Conservation (phyloP, 2,113 vertebrate species). For the Sinocyclocheilus maitianheensis region DNA sequence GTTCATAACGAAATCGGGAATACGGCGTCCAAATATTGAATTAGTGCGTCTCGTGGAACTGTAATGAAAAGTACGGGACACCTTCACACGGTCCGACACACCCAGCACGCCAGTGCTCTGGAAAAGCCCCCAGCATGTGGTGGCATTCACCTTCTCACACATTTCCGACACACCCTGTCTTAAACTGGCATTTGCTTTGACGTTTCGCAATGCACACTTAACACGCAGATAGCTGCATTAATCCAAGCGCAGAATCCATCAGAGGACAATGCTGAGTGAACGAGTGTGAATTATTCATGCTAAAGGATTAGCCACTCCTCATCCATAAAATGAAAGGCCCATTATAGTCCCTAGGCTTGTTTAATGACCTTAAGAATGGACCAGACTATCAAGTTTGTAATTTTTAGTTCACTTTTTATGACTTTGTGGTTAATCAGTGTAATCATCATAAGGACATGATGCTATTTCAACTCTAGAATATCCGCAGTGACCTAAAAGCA, state of each 20-base stretch:
- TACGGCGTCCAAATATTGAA: neutral
- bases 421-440: neutral
- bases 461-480: neutral
- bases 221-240: neutral
- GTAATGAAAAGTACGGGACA: neutral
- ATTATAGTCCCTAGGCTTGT: neutral
- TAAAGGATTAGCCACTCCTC: slow-evolving; percentile 13
- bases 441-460: neutral
- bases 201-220: slow-evolving; percentile 1
- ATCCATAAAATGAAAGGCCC: neutral
- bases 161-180: slow-evolving; percentile 22
- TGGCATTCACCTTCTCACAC: neutral
- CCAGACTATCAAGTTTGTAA: neutral
- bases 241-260: no score
- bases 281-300: slow-evolving; percentile 32
- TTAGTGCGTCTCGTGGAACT: neutral
- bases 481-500: neutral
- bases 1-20: neutral
- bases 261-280: neutral
- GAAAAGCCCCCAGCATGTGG: slow-evolving; percentile 26
- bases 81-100: slow-evolving; percentile 1
- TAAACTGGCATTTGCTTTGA: neutral
- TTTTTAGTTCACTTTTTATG: neutral
- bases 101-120: neutral
- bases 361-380: neutral